Base-by-base conservation (phyloP, 1,140 invertebrate species). In the Dreissena rostriformis region DNA sequence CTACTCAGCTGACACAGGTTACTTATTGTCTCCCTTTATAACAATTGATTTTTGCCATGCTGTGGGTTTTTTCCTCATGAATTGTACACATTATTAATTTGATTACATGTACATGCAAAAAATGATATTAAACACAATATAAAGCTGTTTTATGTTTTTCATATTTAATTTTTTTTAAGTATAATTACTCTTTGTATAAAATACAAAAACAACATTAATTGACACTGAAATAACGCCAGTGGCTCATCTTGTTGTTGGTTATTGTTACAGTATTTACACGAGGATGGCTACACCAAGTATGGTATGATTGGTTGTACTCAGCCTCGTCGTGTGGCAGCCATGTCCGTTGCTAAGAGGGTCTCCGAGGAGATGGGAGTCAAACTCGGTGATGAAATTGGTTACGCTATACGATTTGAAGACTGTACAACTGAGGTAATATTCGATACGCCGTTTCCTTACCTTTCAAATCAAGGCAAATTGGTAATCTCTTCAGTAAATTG, bases 381-480 rank as follows among this genome's bases (percentile, higher is more conserved):
- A 87, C 93, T 99, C 52, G 94, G 94, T n/a, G 92, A 95, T 70
- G 94, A 95, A 52, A 97, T 99, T 49, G 99, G 99, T 22, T 99
- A 99, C 94, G 98, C 99, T 14, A 99, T 99, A 91, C 97, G 99
- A 91, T 99, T 99, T 94, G 99, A 99, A 94, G 99, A 99, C 93
- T 99, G 98, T 92, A 99, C 99, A 0, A 97, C 96, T 0, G 97
- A 98, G 91, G 96, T 95, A 90, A 86, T 80, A 86, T 39, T 39
- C 8, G 8, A 39, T 8, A 8, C 39, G 8, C 39, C 39, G 8
- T 39, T 39, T 39, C 2, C 8, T 39, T 5, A 39, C 39, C 39
- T 8, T 39, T 39, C 39, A 39, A 39, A 5, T 39, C 8, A 39
- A 39, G 39, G 39, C 39, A 8, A 39, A 39, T 39, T 39, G 2